Base-by-base conservation (phyloP, 2,888 invertebrate genomes). In the Polymixis lichenea region DNA sequence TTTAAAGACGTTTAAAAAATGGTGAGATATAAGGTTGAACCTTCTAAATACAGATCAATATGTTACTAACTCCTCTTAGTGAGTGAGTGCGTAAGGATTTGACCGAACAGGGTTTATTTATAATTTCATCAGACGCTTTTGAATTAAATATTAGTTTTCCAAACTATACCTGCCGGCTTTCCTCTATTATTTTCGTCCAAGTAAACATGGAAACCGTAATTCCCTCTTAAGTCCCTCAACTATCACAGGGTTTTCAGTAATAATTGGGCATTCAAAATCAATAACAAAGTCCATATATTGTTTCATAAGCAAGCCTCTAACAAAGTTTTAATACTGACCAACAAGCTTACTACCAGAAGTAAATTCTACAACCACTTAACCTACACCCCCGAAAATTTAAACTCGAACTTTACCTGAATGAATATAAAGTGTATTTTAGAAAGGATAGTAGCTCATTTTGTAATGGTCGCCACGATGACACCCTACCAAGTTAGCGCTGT, bases 311-410 rank as follows among this genome's bases (percentile, higher is more conserved):
- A 77, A 70, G 32, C 66, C 55, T 58, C 72, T 78, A 75, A 81
- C 83, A 86, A 85, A 86, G 78, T 87, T 88, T 79, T 86, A 86
- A 86, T 75, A 78, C 86, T 75, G 58, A 58, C 76, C 77, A 86
- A 85, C 84, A 78, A 85, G 84, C 82, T 87, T 83, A 75, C 51
- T 19, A 46, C 28, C 56, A 65, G 49, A 72, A 74, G 53, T 75
- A 60, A 25, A 49, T 22, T 62, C 60, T n/a, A 25, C 43, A 67
- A 74, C 85, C 68, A 86, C 0, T 3, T 17, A 66, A 58, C 15
- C 19, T 28, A 25, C 69, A 79, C 38, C 67, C 11, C 8, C 60
- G 15, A 0, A 46, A 62, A n/a, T 51, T 8, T 0, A 25, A 28
- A 32, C 11, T 38, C 61, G 19, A 62, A 64, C 64, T 58, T 71